A percentile compares a stretch with the other conserved stretches of the same genome.
These are phyloP conservation scores for Mythimna pallens DNA, from an alignment of 2,888 invertebrate genomes.

Conservation along the genomic window DNA sequence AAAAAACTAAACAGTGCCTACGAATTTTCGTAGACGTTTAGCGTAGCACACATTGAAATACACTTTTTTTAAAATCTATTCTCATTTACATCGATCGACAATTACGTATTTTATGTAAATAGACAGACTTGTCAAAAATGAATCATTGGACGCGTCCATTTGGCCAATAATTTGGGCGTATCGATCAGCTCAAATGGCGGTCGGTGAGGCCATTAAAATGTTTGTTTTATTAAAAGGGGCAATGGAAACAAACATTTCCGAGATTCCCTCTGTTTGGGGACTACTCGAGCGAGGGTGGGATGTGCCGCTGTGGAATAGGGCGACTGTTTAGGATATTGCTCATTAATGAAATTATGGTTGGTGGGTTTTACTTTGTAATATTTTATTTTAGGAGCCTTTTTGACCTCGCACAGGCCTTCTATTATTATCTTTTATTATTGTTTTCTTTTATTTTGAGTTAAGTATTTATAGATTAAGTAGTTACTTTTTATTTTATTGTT, in stretches of 20 bases:
- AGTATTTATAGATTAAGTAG: no score
- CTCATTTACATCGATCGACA: background rate
- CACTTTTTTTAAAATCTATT: background rate
- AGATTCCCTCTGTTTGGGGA: slow-evolving; percentile 78
- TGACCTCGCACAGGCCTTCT: no score
- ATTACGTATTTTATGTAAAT: background rate
- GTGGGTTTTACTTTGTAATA: background rate
- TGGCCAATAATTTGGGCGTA: slow-evolving; percentile 60
- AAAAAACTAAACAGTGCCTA: background rate
- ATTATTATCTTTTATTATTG: no score
- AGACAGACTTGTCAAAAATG: slow-evolving; percentile 37
- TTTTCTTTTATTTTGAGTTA: no score
- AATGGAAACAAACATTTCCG: slow-evolving; percentile 79
- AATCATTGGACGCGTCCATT: slow-evolving; percentile 45
- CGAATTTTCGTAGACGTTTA: background rate
- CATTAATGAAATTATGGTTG: slow-evolving; percentile 31
- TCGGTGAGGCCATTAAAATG: slow-evolving; percentile 78
- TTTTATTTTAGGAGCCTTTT: no score
- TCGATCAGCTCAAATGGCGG: slow-evolving; percentile 65
- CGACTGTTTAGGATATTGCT: slow-evolving; percentile 37
- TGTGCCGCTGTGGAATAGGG: slow-evolving; percentile 45
- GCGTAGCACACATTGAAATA: background rate
- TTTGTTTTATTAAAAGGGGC: slow-evolving; percentile 87
- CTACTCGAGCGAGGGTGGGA: slow-evolving; percentile 72
- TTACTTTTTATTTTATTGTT: no score